These are phyloP conservation scores for Eupithecia centaureata DNA, from an alignment of 2,888 invertebrate genomes.

Conservation along the genomic window DNA sequence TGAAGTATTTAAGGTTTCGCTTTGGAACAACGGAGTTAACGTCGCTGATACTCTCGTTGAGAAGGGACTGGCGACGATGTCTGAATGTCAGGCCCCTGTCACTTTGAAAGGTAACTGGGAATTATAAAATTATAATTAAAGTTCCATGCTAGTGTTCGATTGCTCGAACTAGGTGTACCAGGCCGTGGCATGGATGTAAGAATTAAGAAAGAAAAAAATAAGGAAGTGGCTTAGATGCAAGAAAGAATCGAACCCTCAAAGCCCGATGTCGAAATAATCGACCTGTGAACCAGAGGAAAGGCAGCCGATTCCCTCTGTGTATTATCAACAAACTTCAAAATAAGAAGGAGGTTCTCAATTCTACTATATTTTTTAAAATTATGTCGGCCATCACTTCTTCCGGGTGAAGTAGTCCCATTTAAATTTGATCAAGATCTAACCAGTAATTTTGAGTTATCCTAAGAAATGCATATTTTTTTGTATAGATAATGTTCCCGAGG, in stretches of 20 bases:
- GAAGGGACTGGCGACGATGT: constrained; percentile 72
- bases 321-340: no score
- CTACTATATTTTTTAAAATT: no score
- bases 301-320: not conserved
- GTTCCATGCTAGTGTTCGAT: not conserved
- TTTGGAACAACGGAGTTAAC: constrained; percentile 76
- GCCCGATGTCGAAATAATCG: not conserved
- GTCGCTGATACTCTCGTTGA: constrained; percentile 78
- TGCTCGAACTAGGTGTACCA: not conserved
- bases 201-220: no score
- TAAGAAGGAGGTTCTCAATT: no score
- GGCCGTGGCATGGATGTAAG: not conserved
- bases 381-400: no score
- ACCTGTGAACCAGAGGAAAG: not conserved
- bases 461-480: no score
- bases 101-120: constrained; percentile 74
- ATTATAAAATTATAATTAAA: no score
- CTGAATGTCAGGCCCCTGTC: constrained; percentile 69
- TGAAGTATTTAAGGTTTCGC: constrained; percentile 77
- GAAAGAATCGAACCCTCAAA: not conserved
- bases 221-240: no score
- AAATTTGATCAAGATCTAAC: no score
- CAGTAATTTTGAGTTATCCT: no score
- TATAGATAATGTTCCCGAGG: no score
- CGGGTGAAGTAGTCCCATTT: no score